Evolutionary conservation across 2,797 vertebrate species (phyloP).

Genomic region (Micromesistius poutassou): DNA sequence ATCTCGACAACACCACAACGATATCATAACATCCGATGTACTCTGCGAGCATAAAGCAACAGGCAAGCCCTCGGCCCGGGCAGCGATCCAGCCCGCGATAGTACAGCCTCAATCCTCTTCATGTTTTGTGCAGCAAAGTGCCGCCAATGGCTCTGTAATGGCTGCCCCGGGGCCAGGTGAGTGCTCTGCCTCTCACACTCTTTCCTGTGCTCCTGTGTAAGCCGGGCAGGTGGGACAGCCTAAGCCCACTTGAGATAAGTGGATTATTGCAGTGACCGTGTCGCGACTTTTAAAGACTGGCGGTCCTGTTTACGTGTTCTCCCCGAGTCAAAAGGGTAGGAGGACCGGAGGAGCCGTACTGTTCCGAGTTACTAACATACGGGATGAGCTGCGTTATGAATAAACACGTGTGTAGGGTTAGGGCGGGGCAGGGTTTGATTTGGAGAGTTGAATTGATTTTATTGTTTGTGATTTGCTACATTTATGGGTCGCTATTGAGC

Average conservation of each 20-base stretch:
- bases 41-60: slow-evolving; percentile 47
- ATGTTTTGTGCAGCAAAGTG: slow-evolving; percentile 47
- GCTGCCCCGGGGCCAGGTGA: slow-evolving; percentile 61
- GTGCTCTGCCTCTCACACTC: slow-evolving; percentile 40
- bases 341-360: background rate
- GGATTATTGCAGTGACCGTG: slow-evolving; percentile 58
- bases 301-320: slow-evolving; percentile 35
- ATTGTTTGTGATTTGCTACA: too few relatives aligned
- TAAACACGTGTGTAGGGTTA: too few relatives aligned
- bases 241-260: slow-evolving; percentile 63
- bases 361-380: too few relatives aligned
- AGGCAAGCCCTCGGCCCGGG: slow-evolving; percentile 55
- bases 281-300: slow-evolving; percentile 25
- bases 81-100: slow-evolving; percentile 55
- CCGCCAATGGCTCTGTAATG: slow-evolving; percentile 47
- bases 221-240: slow-evolving; percentile 58
- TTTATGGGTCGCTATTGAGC: too few relatives aligned
- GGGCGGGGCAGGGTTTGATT: too few relatives aligned
- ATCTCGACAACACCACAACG: slow-evolving; percentile 5
- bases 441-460: too few relatives aligned
- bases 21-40: slow-evolving; percentile 61
- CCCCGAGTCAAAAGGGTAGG: background rate
- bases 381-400: too few relatives aligned
- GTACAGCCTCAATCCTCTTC: slow-evolving; percentile 46
- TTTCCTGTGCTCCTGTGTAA: slow-evolving; percentile 62